These are phyloP conservation scores for Tetranychus piercei DNA, from an alignment of 2,888 invertebrate species.

Conservation along the genomic window DNA sequence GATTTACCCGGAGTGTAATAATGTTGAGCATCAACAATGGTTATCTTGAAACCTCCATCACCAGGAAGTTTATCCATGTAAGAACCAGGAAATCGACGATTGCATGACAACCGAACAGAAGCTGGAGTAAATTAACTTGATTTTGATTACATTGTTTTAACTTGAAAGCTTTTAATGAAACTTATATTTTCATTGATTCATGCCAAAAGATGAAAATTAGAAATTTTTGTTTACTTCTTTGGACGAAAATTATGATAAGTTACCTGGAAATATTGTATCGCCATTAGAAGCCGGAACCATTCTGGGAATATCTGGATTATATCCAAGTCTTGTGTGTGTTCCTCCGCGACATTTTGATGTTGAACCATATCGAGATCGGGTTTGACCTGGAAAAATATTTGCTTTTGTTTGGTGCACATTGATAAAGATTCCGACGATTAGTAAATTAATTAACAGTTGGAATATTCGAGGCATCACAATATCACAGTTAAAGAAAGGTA, in stretches of 20 bases:
- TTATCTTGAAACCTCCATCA: neutral
- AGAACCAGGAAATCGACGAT: neutral
- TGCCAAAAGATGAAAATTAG: too few relatives aligned
- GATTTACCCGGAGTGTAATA: neutral
- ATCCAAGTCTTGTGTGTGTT: neutral
- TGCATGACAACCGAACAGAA: neutral
- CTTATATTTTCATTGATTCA: neutral
- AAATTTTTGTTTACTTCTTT: too few relatives aligned
- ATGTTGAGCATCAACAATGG: neutral
- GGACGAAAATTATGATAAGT: neutral
- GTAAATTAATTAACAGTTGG: neutral
- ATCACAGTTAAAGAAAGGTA: too few relatives aligned
- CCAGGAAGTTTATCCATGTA: neutral
- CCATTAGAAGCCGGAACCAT: neutral
- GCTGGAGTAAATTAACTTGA: neutral
- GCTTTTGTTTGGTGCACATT: neutral
- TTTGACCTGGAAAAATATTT: neutral
- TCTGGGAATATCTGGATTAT: neutral
- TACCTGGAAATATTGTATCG: neutral
- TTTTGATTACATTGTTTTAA: neutral
- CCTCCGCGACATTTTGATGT: neutral
- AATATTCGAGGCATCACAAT: neutral
- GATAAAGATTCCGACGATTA: neutral
- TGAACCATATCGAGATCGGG: neutral
- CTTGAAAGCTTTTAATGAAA: neutral